Evolutionary conservation across 2,113 vertebrate species (phyloP).

Genomic region (Poicephalus gulielmi): DNA sequence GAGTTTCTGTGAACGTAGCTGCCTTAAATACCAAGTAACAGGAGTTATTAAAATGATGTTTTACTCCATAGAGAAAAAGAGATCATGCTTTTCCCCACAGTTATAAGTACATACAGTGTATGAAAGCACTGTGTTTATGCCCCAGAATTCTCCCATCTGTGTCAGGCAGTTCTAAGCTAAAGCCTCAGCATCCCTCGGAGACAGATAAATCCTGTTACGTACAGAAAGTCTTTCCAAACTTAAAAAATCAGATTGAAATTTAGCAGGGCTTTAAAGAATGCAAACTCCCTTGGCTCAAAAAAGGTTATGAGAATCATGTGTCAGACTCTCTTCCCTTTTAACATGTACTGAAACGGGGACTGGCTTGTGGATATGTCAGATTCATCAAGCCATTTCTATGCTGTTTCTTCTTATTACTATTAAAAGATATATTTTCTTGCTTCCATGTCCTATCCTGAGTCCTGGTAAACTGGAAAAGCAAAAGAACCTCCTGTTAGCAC

Average conservation of each 20-base stretch:
- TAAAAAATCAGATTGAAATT: not conserved
- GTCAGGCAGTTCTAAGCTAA: constrained; percentile 12
- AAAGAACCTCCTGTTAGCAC: not conserved
- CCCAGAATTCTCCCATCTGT: not conserved
- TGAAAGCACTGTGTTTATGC: not conserved
- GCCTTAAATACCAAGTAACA: not conserved
- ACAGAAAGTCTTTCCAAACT: not conserved
- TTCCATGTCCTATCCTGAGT: not conserved
- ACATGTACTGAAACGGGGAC: not conserved
- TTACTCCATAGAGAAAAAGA: not conserved
- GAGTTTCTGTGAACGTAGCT: not conserved
- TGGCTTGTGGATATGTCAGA: not conserved
- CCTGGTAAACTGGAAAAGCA: not conserved
- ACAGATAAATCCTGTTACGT: not conserved
- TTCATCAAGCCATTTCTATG: not conserved
- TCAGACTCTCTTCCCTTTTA: not conserved
- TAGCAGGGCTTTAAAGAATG: not conserved
- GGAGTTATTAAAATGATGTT: not conserved
- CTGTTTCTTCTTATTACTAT: not conserved
- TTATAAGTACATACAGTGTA: not conserved
- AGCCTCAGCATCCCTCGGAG: not conserved
- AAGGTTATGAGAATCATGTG: not conserved
- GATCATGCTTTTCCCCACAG: not conserved
- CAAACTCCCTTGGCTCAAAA: not conserved
- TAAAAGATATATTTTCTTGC: not conserved